A percentile compares a stretch with the other conserved stretches of the same genome.
phyloP scores from a whole-genome alignment of 2,888 invertebrate genomes.

The Apodemia zela region DNA sequence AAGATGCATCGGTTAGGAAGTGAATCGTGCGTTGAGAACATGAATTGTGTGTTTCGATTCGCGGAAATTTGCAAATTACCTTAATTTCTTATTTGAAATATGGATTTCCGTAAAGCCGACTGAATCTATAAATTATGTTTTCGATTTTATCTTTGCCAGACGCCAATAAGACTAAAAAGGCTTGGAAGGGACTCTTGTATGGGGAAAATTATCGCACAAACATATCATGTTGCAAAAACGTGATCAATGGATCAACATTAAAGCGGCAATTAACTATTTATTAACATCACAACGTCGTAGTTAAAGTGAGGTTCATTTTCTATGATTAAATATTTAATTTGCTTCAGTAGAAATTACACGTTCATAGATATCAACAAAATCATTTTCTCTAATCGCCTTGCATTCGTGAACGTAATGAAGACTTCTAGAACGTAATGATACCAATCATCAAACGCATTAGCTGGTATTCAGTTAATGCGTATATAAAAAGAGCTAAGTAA shows the following conservation, averaged over 20 bases:
- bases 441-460: neutral
- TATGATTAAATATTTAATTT: constrained; percentile 7
- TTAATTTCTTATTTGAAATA: no score
- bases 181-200: neutral
- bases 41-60: no score
- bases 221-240: neutral
- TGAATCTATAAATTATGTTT: no score
- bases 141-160: neutral
- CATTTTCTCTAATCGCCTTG: constrained; percentile 1
- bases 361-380: constrained; percentile 1
- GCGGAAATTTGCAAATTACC: no score
- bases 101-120: no score
- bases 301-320: constrained; percentile 6
- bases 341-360: neutral
- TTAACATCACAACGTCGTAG: constrained; percentile 6
- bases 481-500: no score
- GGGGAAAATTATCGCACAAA: neutral
- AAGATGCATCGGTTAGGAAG: no score
- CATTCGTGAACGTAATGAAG: neutral
- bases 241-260: constrained; percentile 7
- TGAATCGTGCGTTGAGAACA: no score
- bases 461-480: no score
- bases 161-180: neutral
- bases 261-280: constrained; percentile 13
- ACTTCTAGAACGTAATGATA: no score